Conservation (phyloP, 1,140 invertebrate species). For the Phymorhynchus buccinoides region DNA sequence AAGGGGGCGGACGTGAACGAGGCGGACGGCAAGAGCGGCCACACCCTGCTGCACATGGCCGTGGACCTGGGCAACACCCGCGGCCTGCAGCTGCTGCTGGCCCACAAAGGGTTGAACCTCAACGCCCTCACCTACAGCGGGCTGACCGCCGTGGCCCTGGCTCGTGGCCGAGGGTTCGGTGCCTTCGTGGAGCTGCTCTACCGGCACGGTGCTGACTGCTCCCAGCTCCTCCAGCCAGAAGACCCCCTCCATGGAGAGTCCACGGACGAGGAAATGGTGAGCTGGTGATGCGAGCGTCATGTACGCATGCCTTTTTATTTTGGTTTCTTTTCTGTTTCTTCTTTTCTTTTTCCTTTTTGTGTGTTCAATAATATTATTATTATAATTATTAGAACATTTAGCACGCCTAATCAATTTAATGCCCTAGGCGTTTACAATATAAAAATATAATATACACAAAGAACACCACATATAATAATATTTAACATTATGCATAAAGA, state of each 20-base stretch:
- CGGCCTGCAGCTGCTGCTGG: constrained; percentile 51
- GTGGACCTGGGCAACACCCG: constrained; percentile 55
- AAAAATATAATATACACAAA: no score
- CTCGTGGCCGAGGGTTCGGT: constrained; percentile 48
- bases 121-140: constrained; percentile 60
- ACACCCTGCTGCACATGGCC: constrained; percentile 62
- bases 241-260: constrained; percentile 47
- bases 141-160: constrained; percentile 54
- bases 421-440: no score
- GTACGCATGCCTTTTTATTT: not conserved
- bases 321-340: not conserved
- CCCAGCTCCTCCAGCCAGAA: constrained; percentile 39
- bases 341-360: not conserved
- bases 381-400: no score
- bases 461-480: no score
- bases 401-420: no score
- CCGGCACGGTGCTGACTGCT: constrained; percentile 45
- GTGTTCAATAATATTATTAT: not conserved
- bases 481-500: no score
- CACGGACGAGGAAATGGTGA: constrained; percentile 60
- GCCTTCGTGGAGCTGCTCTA: constrained; percentile 45
- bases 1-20: constrained; percentile 81
- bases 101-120: constrained; percentile 42
- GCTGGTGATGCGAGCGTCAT: not conserved
- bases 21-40: constrained; percentile 67